Evolutionary conservation across 2,113 vertebrate species (phyloP), one percentile per base, ranked within the genome.

Genomic region (Cynocephalus volans): DNA sequence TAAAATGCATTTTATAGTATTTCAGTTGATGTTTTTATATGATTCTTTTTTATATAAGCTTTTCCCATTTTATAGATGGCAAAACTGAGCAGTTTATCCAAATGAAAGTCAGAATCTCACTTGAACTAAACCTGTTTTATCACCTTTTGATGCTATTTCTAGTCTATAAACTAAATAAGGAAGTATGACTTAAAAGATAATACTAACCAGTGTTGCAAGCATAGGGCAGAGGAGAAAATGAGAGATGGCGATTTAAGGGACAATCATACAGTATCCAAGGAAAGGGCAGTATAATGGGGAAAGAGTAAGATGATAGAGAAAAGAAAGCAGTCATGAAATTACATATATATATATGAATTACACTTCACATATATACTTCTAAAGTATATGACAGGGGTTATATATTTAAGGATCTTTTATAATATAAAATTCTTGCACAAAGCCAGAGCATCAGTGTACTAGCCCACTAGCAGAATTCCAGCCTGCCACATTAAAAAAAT

Each of bases 51-150:
- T 65, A 79, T 76, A 54, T 79, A 62, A 88, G 82, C 85, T 98
- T 93, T 96, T 97, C 97, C 84, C 96, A 7, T 98, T 98, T 98
- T 96, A 96, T 96, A 97, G 95, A 90, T 97, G 92, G 86, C 95
- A 92, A 97, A 97, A 98, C 84, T 97, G 87, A 98, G 94, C 96
- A 98, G 96, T 18, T 81, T 72, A 18, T 52, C 60, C 79, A 77
- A 76, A 79, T 41, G 26, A 86, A 87, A 93, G 41, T 80, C 50
- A 80, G 31, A 87, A 52, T 94, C 54, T 93, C 60, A 9, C 50
- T 96, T 76, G 54, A 81, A 85, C 41, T n/a, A 36, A 77, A 0
- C 52, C 58, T 65, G 3, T 81, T 79, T 83, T 83, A 52, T 60
- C 60, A 62, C 18, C 28, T 23, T 1, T 69, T 73, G 24, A 15